Evolutionary conservation across 2,888 invertebrate species (phyloP), one percentile per base, ranked within the genome.

Genomic region (Tinea semifulvella): DNA sequence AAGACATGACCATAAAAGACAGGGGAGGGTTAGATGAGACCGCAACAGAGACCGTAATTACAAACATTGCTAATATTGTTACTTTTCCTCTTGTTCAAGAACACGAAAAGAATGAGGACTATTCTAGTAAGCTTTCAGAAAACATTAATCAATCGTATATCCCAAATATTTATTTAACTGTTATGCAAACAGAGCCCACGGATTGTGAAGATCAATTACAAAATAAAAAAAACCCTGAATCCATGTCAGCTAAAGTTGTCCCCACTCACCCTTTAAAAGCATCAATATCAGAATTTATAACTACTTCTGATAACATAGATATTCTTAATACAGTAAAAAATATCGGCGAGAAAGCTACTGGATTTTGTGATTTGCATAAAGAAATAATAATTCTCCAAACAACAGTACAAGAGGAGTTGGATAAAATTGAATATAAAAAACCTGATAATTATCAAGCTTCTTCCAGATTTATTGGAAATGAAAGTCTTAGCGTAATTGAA

Each of bases 171-270:
- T 77, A 89, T 45, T 51, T 91, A 43, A 79, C 84, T 49, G 63
- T 91, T 3, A 82, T 72, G 43, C 84, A 90, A 65, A 85, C 84
- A 0, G 84, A 88, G 56, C 63, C 74, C 0, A 76, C 85, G 25
- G 91, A 92, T 66, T 84, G 82, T 50, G 92, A 91, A 71, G 80
- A 77, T 18, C 64, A 74, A 20, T 67, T 91, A 13, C 56, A 61
- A 17, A 49, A 72, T 11, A 56, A 60, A 39, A 63, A 59, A 53
- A 57, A 57, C 8, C 63, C 73, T 10, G 63, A 54, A 38, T 38
- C 43, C 1, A 50, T 58, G 6, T 56, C 54, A 38, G 69, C 72
- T 8, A 62, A 61, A 50, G 50, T 60, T 22, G 50, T 57, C 13
- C 56, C 68, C 10, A 60, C 68, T 0, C 66, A 71, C 49, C 59